phyloP scores from a whole-genome alignment of 2,888 invertebrate genomes.

The Melolontha melolontha region DNA sequence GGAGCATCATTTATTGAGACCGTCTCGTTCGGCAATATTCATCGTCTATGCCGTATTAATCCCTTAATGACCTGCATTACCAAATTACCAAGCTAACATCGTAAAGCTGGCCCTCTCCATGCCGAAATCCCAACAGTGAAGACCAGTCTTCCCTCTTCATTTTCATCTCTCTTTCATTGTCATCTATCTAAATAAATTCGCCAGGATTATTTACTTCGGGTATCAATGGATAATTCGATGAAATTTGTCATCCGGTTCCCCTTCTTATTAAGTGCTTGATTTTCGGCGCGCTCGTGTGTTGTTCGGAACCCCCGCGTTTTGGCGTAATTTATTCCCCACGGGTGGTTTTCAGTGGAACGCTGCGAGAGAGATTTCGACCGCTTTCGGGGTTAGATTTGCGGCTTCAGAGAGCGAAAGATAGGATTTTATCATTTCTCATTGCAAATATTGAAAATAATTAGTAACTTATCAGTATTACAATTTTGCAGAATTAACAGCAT shows the following conservation, averaged over 20 bases:
- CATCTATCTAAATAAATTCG: constrained; percentile 49
- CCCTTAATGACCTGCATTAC: constrained; percentile 42
- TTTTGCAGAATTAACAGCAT: too few relatives aligned
- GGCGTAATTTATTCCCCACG: constrained; percentile 51
- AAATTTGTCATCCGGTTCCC: constrained; percentile 54
- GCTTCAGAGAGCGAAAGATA: too few relatives aligned
- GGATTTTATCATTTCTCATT: too few relatives aligned
- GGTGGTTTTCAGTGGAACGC: background rate
- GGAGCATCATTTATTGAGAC: constrained; percentile 12
- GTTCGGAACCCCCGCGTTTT: constrained; percentile 43
- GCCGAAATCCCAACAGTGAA: constrained; percentile 18
- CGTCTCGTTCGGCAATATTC: constrained; percentile 21
- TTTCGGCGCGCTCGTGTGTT: constrained; percentile 45
- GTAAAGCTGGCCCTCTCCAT: constrained; percentile 22
- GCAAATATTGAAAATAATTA: too few relatives aligned
- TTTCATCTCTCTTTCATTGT: background rate
- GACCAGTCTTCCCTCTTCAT: too few relatives aligned
- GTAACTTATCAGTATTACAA: too few relatives aligned
- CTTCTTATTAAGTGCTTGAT: constrained; percentile 49
- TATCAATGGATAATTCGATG: constrained; percentile 53
- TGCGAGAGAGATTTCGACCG: too few relatives aligned
- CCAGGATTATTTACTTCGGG: constrained; percentile 50
- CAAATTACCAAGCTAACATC: constrained; percentile 42
- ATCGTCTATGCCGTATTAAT: constrained; percentile 34
- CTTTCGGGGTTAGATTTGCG: too few relatives aligned